These are phyloP conservation scores for Taphrorychus bicolor DNA, from an alignment of 2,888 invertebrate species.

Conservation along the genomic window DNA sequence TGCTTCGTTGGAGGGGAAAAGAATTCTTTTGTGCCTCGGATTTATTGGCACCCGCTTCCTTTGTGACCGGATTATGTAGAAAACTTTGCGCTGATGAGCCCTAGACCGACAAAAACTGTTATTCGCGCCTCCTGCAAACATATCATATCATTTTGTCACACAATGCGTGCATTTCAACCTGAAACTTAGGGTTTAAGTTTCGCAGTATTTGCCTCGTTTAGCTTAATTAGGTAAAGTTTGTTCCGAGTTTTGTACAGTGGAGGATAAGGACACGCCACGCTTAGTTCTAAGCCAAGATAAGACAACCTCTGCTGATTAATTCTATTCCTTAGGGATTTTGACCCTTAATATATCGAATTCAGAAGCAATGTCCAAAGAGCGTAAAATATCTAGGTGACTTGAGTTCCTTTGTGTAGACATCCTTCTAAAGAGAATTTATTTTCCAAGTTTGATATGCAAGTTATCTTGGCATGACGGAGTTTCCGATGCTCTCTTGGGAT, in stretches of 20 bases:
- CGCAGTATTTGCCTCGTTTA: not conserved
- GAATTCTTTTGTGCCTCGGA: not conserved
- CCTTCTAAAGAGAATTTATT: not conserved
- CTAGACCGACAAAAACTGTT: not conserved
- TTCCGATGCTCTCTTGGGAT: not conserved
- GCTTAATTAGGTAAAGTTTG: not conserved
- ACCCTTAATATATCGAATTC: no score
- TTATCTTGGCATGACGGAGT: not conserved
- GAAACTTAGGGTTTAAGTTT: not conserved
- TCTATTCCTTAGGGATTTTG: no score
- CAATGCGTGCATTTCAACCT: not conserved
- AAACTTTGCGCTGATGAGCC: not conserved
- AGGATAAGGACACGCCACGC: not conserved
- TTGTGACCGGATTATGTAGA: not conserved
- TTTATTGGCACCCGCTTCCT: not conserved
- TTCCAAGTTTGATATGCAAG: not conserved
- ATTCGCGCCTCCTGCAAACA: not conserved
- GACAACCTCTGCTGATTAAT: not conserved
- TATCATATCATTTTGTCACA: not conserved
- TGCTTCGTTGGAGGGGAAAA: not conserved
- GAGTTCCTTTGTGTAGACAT: not conserved
- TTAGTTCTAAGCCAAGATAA: not conserved
- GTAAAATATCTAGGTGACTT: not conserved
- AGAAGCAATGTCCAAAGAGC: not conserved
- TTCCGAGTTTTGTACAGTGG: not conserved